Evolutionary conservation across 2,888 invertebrate genomes (phyloP).

Genomic region (Lycia hirtaria): DNA sequence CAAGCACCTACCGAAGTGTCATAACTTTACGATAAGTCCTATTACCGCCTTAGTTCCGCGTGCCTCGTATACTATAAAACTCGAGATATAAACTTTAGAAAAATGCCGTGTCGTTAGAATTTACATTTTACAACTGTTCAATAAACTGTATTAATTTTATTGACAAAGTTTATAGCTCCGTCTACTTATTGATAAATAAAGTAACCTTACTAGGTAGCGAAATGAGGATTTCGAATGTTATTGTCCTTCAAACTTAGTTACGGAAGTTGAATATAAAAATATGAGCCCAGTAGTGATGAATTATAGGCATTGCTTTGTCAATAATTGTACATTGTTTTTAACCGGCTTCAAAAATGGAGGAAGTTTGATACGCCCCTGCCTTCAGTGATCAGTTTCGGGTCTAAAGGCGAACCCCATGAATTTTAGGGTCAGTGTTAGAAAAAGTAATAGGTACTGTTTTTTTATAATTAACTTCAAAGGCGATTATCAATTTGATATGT

Average conservation of each 20-base stretch:
- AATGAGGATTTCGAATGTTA: slow-evolving; percentile 18
- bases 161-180: slow-evolving; percentile 23
- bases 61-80: slow-evolving; percentile 15
- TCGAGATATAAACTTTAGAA: slow-evolving; percentile 17
- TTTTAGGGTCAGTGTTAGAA: too few species aligned
- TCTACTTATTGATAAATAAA: slow-evolving; percentile 18
- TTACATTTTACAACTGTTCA: slow-evolving; percentile 27
- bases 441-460: too few species aligned
- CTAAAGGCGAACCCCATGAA: too few species aligned
- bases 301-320: too few species aligned
- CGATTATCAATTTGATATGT: too few species aligned
- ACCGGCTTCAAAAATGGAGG: too few species aligned
- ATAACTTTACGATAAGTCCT: slow-evolving; percentile 16
- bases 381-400: too few species aligned
- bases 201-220: slow-evolving; percentile 4
- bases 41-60: slow-evolving; percentile 31
- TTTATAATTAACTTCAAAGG: too few species aligned
- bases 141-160: slow-evolving; percentile 28
- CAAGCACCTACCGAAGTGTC: slow-evolving; percentile 8
- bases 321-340: too few species aligned
- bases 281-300: too few species aligned
- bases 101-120: slow-evolving; percentile 29
- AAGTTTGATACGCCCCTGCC: too few species aligned
- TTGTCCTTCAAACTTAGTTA: slow-evolving; percentile 10
- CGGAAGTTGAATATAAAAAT: slow-evolving; percentile 1